These are phyloP conservation scores for Actinia tenebrosa DNA, from an alignment of 64 coral and sea anemone species.

Conservation along the genomic window DNA sequence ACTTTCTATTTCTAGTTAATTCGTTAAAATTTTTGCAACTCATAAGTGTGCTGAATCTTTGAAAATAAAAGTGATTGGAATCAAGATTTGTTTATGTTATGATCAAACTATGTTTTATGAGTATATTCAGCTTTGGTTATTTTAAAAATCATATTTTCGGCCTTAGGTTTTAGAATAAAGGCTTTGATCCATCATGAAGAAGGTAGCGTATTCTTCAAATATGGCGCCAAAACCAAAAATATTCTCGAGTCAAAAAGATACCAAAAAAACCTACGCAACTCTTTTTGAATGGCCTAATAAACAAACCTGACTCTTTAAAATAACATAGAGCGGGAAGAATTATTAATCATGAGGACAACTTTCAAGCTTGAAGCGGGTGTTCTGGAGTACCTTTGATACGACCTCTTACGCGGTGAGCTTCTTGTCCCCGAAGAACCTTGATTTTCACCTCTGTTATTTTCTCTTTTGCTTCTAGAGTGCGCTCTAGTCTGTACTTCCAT, in stretches of 20 bases:
- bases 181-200: not conserved
- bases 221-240: not conserved
- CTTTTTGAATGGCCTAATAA: not conserved
- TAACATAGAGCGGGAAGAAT: not conserved
- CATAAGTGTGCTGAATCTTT: no score
- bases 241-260: not conserved
- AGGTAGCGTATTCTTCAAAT: not conserved
- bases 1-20: no score
- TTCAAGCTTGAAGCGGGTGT: not conserved
- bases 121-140: no score
- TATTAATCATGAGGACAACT: not conserved
- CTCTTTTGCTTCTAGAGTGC: not conserved
- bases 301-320: no score
- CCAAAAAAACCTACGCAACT: not conserved
- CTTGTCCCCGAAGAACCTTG: not conserved
- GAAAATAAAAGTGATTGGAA: no score
- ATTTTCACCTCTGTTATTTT: not conserved
- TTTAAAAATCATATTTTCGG: no score
- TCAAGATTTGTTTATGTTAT: no score
- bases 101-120: no score
- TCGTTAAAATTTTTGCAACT: no score
- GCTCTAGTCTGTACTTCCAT: constrained; percentile 10
- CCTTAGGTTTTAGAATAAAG: no score
- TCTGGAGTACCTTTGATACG: constrained; percentile 18
- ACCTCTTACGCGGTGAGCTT: constrained; percentile 17